Evolutionary conservation across 2,113 vertebrate species (phyloP).

Genomic region (Brienomyrus longianalis): DNA sequence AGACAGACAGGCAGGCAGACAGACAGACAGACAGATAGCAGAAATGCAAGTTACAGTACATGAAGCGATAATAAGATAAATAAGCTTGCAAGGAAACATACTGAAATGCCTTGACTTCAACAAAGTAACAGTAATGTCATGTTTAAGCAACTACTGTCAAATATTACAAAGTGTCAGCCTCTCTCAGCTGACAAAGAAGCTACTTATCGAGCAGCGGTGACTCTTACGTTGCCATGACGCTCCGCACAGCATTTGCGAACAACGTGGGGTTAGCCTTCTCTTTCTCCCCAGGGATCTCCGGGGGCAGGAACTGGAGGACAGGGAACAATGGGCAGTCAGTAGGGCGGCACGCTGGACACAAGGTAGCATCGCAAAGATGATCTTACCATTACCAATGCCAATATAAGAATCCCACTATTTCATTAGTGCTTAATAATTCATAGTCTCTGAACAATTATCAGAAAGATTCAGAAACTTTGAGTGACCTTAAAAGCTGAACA

Average conservation of each 20-base stretch:
- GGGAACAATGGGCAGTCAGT: background rate
- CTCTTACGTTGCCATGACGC: slow-evolving; percentile 79
- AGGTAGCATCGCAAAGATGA: background rate
- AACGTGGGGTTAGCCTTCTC: slow-evolving; percentile 73
- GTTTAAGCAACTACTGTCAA: background rate
- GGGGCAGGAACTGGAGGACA: slow-evolving; percentile 78
- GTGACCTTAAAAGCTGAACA: background rate
- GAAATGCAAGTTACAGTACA: background rate
- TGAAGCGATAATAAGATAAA: background rate
- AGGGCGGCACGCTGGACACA: background rate
- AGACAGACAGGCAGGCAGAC: background rate
- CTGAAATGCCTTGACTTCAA: too few species aligned
- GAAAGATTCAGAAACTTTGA: background rate
- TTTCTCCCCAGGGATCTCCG: slow-evolving; percentile 75
- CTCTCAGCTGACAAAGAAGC: background rate
- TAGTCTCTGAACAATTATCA: background rate
- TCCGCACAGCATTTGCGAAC: slow-evolving; percentile 75
- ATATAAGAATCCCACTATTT: background rate
- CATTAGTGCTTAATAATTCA: background rate
- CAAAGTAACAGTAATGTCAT: background rate
- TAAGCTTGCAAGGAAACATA: background rate
- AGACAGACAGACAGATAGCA: background rate
- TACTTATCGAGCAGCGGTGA: background rate
- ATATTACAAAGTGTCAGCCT: background rate
- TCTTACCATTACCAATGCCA: background rate